Evolutionary conservation across 2,113 vertebrate species (phyloP), one percentile per base, ranked within the genome.

Genomic region (Cochlearius cochlearius): DNA sequence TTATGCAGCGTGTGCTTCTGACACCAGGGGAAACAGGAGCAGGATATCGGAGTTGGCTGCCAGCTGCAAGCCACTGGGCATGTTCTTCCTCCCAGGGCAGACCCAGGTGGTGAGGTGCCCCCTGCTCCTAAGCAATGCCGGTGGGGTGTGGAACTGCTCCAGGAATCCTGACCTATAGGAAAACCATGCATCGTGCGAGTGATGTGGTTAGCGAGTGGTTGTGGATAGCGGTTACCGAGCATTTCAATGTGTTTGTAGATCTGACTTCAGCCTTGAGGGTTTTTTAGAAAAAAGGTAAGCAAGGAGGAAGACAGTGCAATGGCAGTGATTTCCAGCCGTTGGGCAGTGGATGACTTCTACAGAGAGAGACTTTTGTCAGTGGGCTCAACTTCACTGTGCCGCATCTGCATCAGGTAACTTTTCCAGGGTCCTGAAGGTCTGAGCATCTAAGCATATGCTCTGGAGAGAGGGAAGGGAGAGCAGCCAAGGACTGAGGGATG

Each of bases 151-250:
- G 66, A 43, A 9, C 43, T 38, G 34, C 52, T 75, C 15, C 4
- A 4, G 74, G 39, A 81, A 68, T 53, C 34, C 27, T 71, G 3
- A 4, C 29, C 76, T 75, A 1, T 7, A 55, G 63, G 53, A 73
- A 64, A 64, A 15, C 10, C 11, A 5, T 17, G 26, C 25, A 11
- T 38, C 0, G 0, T 81, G 81, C 8, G 4, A 52, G 59, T 18
- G 22, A 41, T 27, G 27, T 17, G 34, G 34, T 49, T 6, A 58
- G 55, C 0, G 0, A 63, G 47, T 1, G 5, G 36, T 5, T 68
- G 39, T 38, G 50, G 50, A 6, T 13, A 39, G 50, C 14, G 23
- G 38, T 41, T 30, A 15, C 52, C 39, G 74, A 55, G 71, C 30
- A 9, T 9, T 5, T 55, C 34, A 11, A 0, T 18, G 14, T 20